Evolutionary conservation across 2,888 invertebrate species (phyloP).

Genomic region (Hirtodrosophila alboralis): DNA sequence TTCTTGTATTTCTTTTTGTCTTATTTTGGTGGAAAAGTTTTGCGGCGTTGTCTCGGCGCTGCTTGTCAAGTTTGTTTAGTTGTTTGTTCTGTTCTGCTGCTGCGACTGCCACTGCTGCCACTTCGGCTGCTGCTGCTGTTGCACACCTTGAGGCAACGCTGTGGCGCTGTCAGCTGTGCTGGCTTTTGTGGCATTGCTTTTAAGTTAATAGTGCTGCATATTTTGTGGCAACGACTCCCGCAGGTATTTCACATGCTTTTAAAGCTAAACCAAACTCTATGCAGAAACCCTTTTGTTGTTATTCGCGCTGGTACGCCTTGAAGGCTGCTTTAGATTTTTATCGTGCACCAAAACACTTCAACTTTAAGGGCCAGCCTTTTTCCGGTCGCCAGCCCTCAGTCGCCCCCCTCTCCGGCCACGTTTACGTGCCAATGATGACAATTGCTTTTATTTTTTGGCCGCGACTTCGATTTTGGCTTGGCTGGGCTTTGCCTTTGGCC

Average conservation of each 20-base stretch:
- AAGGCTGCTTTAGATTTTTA: constrained; percentile 73
- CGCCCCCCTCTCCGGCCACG: constrained; percentile 21
- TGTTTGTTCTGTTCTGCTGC: constrained; percentile 28
- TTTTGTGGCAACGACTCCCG: constrained; percentile 56
- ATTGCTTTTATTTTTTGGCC: constrained; percentile 74
- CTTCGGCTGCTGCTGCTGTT: constrained; percentile 30
- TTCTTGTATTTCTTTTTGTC: constrained; percentile 1
- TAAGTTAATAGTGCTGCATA: constrained; percentile 69
- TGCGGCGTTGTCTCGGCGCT: constrained; percentile 52
- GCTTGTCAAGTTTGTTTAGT: constrained; percentile 38
- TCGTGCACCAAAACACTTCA: constrained; percentile 71
- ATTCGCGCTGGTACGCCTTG: constrained; percentile 17
- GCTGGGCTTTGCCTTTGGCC: constrained; percentile 32
- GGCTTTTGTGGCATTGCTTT: constrained; percentile 74
- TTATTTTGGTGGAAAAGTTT: constrained; percentile 45
- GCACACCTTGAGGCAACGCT: constrained; percentile 71
- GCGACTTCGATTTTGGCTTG: constrained; percentile 69
- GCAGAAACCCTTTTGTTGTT: constrained; percentile 35
- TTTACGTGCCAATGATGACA: constrained; percentile 82
- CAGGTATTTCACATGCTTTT: constrained; percentile 56
- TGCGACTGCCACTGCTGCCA: constrained; percentile 6
- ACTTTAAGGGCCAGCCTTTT: constrained; percentile 69
- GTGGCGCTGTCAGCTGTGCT: constrained; percentile 48
- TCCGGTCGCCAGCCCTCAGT: constrained; percentile 43
- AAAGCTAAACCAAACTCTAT: constrained; percentile 40